phyloP scores from a whole-genome alignment of 2,888 invertebrate species.

The Limenitis arthemis region DNA sequence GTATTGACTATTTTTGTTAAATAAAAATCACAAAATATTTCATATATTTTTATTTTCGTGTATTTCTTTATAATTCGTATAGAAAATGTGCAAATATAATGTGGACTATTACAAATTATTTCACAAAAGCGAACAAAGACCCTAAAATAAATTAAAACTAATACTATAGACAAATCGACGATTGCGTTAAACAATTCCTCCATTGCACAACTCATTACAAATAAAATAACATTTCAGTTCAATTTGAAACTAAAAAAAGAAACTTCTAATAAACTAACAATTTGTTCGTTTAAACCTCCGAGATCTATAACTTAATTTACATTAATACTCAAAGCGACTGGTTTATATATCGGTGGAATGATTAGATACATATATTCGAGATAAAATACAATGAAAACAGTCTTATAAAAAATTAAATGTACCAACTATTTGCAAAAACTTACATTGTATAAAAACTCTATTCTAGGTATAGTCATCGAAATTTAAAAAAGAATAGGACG shows the following conservation, averaged over 20 bases:
- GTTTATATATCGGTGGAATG: conserved; percentile 56
- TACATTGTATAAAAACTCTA: conserved; percentile 37
- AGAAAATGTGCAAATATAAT: conserved; percentile 67
- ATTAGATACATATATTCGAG: conserved; percentile 46
- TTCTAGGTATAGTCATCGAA: conserved; percentile 9
- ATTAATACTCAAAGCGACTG: conserved; percentile 8
- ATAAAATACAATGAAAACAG: conserved; percentile 49
- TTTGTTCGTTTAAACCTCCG: conserved; percentile 15
- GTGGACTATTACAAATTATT: conserved; percentile 56
- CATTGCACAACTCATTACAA: conserved; percentile 6
- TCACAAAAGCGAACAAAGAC: conserved; percentile 50
- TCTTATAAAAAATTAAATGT: conserved; percentile 49
- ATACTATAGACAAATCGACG: conserved; percentile 5
- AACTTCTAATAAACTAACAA: conserved; percentile 9
- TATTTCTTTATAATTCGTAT: conserved; percentile 63
- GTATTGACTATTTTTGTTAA: neutral
- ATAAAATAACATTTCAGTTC: conserved; percentile 9
- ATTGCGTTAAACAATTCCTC: conserved; percentile 1
- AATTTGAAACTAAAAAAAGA: conserved; percentile 9
- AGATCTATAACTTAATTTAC: conserved; percentile 3
- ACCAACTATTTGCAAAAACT: conserved; percentile 28
- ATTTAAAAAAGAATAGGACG: conserved; percentile 36
- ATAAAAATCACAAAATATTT: conserved; percentile 20
- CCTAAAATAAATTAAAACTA: conserved; percentile 38
- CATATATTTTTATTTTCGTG: conserved; percentile 57